These are phyloP conservation scores for human (Homo sapiens) DNA, from an alignment of 2,113 vertebrate genomes.

Conservation along the genomic window GRCh38 chr15:70229001-70229500, in stretches of 20 bases:
- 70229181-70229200: not conserved
- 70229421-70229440: not conserved
- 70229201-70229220: not conserved
- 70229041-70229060: not conserved
- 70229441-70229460: not conserved
- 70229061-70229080: fast-evolving
- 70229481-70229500: not conserved
- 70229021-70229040: not conserved
- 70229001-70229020: not conserved
- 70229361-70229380: no score
- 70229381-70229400: not conserved
- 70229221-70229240: not conserved
- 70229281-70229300: not conserved
- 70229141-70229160: not conserved
- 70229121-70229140: not conserved
- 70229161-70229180: not conserved
- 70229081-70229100: not conserved
- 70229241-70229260: not conserved
- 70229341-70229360: not conserved
- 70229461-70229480: not conserved
- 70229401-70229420: not conserved
- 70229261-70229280: not conserved
- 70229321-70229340: not conserved
- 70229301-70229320: not conserved
- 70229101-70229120: not conserved